phyloP scores from a whole-genome alignment of 2,888 invertebrate species.

The Clistopyga incitator region DNA sequence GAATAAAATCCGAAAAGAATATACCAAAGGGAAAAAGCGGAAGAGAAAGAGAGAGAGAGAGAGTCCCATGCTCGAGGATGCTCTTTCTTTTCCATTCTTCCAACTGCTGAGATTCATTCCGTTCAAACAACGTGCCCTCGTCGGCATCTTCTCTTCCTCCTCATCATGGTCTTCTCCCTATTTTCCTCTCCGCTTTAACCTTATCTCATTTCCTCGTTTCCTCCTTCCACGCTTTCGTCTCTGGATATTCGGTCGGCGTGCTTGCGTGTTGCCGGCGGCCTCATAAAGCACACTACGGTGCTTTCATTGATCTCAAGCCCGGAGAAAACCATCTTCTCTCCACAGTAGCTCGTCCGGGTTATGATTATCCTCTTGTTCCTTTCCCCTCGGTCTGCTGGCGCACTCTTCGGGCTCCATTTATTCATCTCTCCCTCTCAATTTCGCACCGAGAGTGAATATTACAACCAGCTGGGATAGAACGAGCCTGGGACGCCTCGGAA shows the following conservation, averaged over 20 bases:
- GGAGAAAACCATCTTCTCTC: slow-evolving; percentile 54
- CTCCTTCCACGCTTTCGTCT: slow-evolving; percentile 32
- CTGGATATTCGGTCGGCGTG: slow-evolving; percentile 66
- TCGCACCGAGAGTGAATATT: slow-evolving; percentile 46
- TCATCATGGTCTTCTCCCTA: slow-evolving; percentile 29
- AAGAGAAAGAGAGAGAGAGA: too few species aligned
- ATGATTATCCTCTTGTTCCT: slow-evolving; percentile 68
- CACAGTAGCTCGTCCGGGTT: slow-evolving; percentile 42
- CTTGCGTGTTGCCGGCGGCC: slow-evolving; percentile 34
- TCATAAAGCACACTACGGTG: slow-evolving; percentile 49
- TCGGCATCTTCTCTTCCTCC: neutral
- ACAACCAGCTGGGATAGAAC: slow-evolving; percentile 29
- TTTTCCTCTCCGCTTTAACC: slow-evolving; percentile 50
- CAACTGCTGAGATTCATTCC: slow-evolving; percentile 53
- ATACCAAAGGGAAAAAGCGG: slow-evolving; percentile 58
- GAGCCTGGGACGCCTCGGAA: neutral
- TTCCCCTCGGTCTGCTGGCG: slow-evolving; percentile 24
- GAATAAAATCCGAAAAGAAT: slow-evolving; percentile 69
- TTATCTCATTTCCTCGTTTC: slow-evolving; percentile 66
- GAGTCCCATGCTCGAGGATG: slow-evolving; percentile 23
- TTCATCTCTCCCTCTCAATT: slow-evolving; percentile 59
- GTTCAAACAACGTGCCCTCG: slow-evolving; percentile 43
- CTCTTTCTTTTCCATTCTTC: slow-evolving; percentile 66
- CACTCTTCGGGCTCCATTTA: slow-evolving; percentile 59
- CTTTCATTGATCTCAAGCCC: slow-evolving; percentile 58